These are phyloP conservation scores for Margarornis squamiger DNA, from an alignment of 2,797 vertebrate genomes.

Conservation along the genomic window DNA sequence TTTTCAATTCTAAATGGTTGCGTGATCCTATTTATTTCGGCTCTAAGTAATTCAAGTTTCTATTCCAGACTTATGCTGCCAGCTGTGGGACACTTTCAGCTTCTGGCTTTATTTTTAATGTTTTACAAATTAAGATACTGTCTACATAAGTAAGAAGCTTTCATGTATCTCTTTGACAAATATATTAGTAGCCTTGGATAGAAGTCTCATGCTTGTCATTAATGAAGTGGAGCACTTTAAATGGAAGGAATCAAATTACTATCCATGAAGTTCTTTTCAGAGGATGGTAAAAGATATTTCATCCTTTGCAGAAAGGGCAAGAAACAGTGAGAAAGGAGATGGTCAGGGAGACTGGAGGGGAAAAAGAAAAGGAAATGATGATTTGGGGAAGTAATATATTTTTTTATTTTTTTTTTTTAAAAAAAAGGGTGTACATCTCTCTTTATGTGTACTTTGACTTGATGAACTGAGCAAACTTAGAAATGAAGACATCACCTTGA, in stretches of 20 bases:
- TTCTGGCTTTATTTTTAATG: background rate
- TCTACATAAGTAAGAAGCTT: background rate
- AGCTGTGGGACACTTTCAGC: background rate
- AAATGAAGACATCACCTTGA: background rate
- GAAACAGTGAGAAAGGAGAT: background rate
- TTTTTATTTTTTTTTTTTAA: too few species aligned
- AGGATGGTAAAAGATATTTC: background rate
- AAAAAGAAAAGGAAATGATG: fast-evolving
- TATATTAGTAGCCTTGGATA: background rate
- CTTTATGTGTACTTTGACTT: background rate
- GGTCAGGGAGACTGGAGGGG: background rate
- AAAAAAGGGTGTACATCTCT: background rate
- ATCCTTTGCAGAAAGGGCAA: background rate
- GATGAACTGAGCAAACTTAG: background rate
- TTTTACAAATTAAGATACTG: background rate
- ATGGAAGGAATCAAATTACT: background rate
- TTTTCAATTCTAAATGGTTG: background rate
- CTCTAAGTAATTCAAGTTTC: background rate
- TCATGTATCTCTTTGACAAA: background rate
- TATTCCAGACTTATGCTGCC: background rate
- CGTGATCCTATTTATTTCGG: background rate
- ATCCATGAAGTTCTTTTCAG: background rate
- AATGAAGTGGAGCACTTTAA: background rate
- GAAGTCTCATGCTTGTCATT: background rate
- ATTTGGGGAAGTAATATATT: background rate